A percentile compares a stretch with the other conserved stretches of the same genome.
These are phyloP conservation scores for Conistra vaccinii DNA, from an alignment of 2,888 invertebrate species.

Conservation along the genomic window DNA sequence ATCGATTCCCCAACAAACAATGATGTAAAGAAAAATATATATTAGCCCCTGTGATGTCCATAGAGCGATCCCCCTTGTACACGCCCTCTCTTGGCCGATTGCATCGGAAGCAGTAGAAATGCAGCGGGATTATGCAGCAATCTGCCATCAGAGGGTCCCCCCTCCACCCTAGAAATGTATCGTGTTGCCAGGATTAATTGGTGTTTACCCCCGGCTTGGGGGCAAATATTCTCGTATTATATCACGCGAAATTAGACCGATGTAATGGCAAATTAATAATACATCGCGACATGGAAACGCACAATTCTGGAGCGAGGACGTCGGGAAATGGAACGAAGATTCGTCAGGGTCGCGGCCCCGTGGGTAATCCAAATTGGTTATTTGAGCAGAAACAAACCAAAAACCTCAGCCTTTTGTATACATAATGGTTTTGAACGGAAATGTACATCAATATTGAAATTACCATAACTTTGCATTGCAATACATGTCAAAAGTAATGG, in stretches of 20 bases:
- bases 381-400: constrained; percentile 27
- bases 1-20: constrained; percentile 80
- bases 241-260: constrained; percentile 86
- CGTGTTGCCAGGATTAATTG: constrained; percentile 90
- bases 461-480: constrained; percentile 1
- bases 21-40: constrained; percentile 80
- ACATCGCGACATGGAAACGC: constrained; percentile 70
- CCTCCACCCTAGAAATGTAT: constrained; percentile 79
- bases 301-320: constrained; percentile 70
- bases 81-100: constrained; percentile 80
- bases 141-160: constrained; percentile 80
- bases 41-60: constrained; percentile 79
- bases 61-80: constrained; percentile 57
- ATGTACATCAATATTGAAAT: background rate
- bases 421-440: constrained; percentile 1
- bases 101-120: constrained; percentile 88
- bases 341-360: constrained; percentile 40
- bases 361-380: constrained; percentile 46
- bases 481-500: background rate
- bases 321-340: constrained; percentile 32
- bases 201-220: constrained; percentile 84
- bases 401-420: background rate
- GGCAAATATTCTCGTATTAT: constrained; percentile 83
- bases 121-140: constrained; percentile 87
- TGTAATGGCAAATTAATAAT: constrained; percentile 86